Percentiles rank a stretch among this genome's conserved stretches.
Evolutionary conservation across 1,140 invertebrate species (phyloP).

Genomic region (Gonioctena quinquepunctata): DNA sequence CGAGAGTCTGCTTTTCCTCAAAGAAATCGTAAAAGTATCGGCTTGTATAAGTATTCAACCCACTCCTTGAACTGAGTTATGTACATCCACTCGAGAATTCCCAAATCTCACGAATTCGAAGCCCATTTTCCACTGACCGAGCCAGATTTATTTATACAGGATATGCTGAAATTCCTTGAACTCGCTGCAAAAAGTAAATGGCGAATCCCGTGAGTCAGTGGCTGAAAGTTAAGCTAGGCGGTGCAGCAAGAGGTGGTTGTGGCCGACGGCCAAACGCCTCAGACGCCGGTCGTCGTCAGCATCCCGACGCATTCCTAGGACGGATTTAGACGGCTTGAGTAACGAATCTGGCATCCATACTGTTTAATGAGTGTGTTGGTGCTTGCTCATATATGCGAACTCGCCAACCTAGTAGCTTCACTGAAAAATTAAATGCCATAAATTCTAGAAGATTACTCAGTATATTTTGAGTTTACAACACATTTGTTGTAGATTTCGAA

Average conservation of each 20-base stretch:
- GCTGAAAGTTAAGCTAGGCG: constrained; percentile 9
- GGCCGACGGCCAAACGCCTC: background rate
- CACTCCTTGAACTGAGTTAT: no score
- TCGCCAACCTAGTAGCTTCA: no score
- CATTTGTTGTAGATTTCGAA: no score
- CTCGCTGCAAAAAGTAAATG: background rate
- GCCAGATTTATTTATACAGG: background rate
- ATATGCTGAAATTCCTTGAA: constrained; percentile 1
- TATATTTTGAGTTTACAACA: no score
- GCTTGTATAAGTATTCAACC: no score
- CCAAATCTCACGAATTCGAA: no score
- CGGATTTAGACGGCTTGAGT: constrained; percentile 2
- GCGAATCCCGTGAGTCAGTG: constrained; percentile 14
- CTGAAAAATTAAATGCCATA: no score
- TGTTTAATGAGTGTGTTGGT: background rate
- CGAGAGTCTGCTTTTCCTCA: no score
- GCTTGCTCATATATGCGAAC: no score
- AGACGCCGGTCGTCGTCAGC: constrained; percentile 7
- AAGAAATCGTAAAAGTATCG: no score
- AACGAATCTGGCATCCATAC: constrained; percentile 5
- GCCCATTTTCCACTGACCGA: background rate
- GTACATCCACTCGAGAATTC: no score
- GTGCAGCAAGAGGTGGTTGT: constrained; percentile 18
- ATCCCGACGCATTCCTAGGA: constrained; percentile 14
- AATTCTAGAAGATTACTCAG: no score